These are phyloP conservation scores for Staurois parvus DNA, from an alignment of 2,797 vertebrate genomes.

Conservation along the genomic window DNA sequence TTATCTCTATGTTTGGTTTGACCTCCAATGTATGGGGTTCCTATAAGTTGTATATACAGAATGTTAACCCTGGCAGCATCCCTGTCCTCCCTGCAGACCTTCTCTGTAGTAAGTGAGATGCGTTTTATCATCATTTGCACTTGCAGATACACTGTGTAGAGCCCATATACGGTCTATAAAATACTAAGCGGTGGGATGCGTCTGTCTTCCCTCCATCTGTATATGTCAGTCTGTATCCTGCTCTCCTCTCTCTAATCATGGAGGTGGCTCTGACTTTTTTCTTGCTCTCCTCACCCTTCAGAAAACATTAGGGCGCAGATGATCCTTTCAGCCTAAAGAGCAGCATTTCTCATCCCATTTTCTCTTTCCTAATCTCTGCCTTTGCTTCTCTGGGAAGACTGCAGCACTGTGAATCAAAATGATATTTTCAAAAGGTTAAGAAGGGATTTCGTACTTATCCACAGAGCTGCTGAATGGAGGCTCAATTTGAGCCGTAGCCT, in stretches of 20 bases:
- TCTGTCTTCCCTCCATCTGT: background rate
- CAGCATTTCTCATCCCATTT: constrained; percentile 56
- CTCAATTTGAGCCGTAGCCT: constrained; percentile 62
- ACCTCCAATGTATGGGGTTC: no score
- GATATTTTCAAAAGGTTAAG: constrained; percentile 74
- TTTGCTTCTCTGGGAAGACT: constrained; percentile 67
- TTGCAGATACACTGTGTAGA: no score
- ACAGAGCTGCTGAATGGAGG: constrained; percentile 71
- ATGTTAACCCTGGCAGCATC: no score
- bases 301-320: constrained; percentile 29
- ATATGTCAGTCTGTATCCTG: background rate
- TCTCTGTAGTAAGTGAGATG: no score
- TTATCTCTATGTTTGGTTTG: no score
- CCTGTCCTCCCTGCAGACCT: no score
- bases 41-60: no score
- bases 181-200: background rate
- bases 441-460: constrained; percentile 69
- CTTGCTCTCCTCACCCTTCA: background rate
- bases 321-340: constrained; percentile 43
- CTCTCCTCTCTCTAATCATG: no score
- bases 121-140: no score
- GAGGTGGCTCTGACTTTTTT: no score
- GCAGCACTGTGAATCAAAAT: constrained; percentile 75
- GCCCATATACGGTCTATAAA: no score
- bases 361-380: constrained; percentile 43